These are phyloP conservation scores for Melieria picta DNA, from an alignment of 2,888 invertebrate genomes.

Conservation along the genomic window DNA sequence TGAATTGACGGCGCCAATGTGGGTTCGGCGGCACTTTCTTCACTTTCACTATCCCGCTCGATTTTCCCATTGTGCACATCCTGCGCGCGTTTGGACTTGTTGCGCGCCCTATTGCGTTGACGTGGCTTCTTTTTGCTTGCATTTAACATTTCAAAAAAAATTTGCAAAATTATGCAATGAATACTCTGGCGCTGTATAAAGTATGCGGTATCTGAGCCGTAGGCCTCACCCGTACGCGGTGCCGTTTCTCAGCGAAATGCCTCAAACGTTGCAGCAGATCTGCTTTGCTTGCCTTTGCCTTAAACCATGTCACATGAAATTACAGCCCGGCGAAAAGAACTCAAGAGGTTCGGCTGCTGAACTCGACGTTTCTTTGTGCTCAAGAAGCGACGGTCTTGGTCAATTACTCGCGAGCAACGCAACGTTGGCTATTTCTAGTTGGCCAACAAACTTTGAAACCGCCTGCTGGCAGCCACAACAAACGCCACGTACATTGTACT, in stretches of 20 bases:
- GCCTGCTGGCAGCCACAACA: no score
- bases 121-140: conserved; percentile 54
- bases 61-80: not conserved
- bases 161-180: conserved; percentile 44
- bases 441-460: no score
- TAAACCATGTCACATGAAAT: no score
- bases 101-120: conserved; percentile 55
- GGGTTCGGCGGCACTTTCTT: not conserved
- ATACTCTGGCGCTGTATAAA: conserved; percentile 5
- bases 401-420: no score
- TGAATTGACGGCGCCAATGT: conserved; percentile 7
- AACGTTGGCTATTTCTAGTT: no score
- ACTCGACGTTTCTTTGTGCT: no score
- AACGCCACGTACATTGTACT: not conserved
- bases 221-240: conserved; percentile 31
- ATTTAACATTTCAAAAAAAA: conserved; percentile 18
- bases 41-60: not conserved
- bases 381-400: no score
- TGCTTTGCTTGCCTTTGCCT: not conserved
- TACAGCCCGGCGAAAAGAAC: no score
- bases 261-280: no score
- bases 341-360: no score
- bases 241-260: conserved; percentile 31
- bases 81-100: conserved; percentile 52
- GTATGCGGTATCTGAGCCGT: conserved; percentile 1